phyloP scores from a whole-genome alignment of 2,888 invertebrate genomes.

The Ochropleura plecta region DNA sequence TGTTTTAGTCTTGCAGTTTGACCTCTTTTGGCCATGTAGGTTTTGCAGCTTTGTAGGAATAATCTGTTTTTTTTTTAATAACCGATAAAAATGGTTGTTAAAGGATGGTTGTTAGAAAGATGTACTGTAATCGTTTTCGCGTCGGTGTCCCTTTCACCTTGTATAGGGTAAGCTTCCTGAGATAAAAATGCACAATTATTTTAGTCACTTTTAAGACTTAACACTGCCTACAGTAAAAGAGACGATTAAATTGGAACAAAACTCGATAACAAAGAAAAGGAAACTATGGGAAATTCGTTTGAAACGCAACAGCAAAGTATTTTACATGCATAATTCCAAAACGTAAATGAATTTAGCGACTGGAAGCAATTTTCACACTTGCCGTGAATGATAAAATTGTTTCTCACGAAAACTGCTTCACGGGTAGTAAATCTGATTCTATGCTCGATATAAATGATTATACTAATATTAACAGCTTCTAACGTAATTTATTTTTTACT shows the following conservation, averaged over 20 bases:
- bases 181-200: neutral
- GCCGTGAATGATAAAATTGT: constrained; percentile 71
- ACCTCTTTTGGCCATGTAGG: too few species aligned
- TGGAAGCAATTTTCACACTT: constrained; percentile 77
- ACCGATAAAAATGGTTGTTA: too few species aligned
- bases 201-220: neutral
- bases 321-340: constrained; percentile 73
- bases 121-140: too few species aligned
- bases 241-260: constrained; percentile 20
- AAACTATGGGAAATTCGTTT: constrained; percentile 68
- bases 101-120: too few species aligned
- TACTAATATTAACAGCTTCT: constrained; percentile 47
- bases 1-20: neutral
- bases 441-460: constrained; percentile 58
- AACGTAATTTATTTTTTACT: constrained; percentile 31
- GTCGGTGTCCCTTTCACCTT: too few species aligned
- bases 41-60: too few species aligned
- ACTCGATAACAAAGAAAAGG: constrained; percentile 51
- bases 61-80: too few species aligned
- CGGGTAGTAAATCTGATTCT: constrained; percentile 69
- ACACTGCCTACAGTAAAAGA: neutral
- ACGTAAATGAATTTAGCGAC: constrained; percentile 72
- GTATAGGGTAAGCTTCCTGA: neutral
- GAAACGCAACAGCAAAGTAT: constrained; percentile 58
- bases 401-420: constrained; percentile 75